These are phyloP conservation scores for Pheosia gnoma DNA, from an alignment of 2,888 invertebrate genomes.

Conservation along the genomic window DNA sequence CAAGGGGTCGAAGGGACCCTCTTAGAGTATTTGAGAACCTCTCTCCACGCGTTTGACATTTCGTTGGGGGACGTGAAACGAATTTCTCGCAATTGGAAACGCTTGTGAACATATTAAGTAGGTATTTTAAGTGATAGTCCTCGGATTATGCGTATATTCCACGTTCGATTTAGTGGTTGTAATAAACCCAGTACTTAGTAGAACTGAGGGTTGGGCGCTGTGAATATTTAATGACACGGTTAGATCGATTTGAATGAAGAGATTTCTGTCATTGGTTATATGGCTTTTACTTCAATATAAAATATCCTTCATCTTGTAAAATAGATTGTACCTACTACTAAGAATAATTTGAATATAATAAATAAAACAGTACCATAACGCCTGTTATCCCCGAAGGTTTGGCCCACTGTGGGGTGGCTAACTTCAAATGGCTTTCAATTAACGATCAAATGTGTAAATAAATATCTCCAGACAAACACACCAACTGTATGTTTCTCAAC, in stretches of 20 bases:
- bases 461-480: too few species aligned
- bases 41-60: conserved; percentile 57
- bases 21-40: conserved; percentile 42
- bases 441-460: too few species aligned
- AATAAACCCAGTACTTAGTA: conserved; percentile 25
- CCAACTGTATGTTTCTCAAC: too few species aligned
- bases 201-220: background rate
- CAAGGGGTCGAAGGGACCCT: conserved; percentile 59
- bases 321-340: too few species aligned
- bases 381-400: too few species aligned
- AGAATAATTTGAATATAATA: too few species aligned
- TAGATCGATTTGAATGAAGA: background rate
- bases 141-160: conserved; percentile 24
- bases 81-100: conserved; percentile 61
- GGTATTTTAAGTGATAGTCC: conserved; percentile 49
- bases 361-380: too few species aligned
- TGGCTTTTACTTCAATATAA: too few species aligned
- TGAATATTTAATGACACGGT: background rate
- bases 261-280: too few species aligned
- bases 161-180: conserved; percentile 34
- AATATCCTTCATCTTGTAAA: too few species aligned
- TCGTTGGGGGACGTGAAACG: conserved; percentile 63
- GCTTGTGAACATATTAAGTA: conserved; percentile 57
- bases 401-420: too few species aligned
- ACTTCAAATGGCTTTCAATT: too few species aligned